A percentile compares a stretch with the other conserved stretches of the same genome.
Conservation (phyloP, 2,888 invertebrate genomes). For the Drosophila anceps region DNA sequence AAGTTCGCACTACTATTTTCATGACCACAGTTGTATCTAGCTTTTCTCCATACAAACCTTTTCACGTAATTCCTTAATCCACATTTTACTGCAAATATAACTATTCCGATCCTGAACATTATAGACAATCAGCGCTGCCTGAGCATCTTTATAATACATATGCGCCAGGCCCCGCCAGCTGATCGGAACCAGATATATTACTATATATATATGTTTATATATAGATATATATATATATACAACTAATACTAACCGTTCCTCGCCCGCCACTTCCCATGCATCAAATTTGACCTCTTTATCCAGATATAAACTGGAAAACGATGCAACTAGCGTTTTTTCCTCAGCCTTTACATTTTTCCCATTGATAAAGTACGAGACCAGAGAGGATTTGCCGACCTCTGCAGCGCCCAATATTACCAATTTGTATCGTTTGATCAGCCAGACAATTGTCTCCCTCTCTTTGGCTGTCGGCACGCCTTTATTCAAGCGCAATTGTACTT, state of each 20-base stretch:
- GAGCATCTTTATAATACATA: slow-evolving; percentile 98
- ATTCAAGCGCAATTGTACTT: neutral
- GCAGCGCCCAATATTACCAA: slow-evolving; percentile 37
- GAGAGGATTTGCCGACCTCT: slow-evolving; percentile 35
- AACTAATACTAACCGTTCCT: slow-evolving; percentile 90
- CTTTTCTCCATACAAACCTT: slow-evolving; percentile 83
- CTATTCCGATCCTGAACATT: slow-evolving; percentile 99
- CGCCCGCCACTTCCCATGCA: slow-evolving; percentile 98
- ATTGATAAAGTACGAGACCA: neutral
- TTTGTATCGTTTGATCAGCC: slow-evolving; percentile 6
- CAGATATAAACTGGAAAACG: slow-evolving; percentile 37
- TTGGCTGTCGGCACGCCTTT: neutral
- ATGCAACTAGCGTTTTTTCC: slow-evolving; percentile 20
- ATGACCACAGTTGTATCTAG: too few relatives aligned
- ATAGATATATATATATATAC: too few relatives aligned
- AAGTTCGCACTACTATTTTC: too few relatives aligned
- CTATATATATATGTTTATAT: neutral
- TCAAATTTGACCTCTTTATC: slow-evolving; percentile 99
- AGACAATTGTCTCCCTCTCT: neutral
- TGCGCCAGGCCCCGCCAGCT: slow-evolving; percentile 99
- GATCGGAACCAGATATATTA: slow-evolving; percentile 31
- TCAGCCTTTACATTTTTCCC: neutral
- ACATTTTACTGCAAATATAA: slow-evolving; percentile 98
- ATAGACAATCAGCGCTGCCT: slow-evolving; percentile 99
- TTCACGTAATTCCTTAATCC: slow-evolving; percentile 98